Percentiles rank a stretch among this genome's conserved stretches.
These are phyloP conservation scores for Arctia plantaginis DNA, from an alignment of 2,888 invertebrate species.

Conservation along the genomic window DNA sequence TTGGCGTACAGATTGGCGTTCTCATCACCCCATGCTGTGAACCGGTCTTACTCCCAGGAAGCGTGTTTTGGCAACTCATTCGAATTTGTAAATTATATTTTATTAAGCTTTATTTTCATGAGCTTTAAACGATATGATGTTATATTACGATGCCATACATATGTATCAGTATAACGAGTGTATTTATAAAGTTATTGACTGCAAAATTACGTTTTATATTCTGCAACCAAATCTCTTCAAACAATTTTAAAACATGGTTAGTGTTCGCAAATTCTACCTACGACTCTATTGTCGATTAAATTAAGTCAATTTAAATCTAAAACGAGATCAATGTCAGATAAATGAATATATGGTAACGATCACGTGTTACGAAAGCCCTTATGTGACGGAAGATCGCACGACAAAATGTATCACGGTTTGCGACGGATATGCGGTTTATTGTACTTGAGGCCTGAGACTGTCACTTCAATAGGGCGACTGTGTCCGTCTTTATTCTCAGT, in stretches of 20 bases:
- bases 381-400: conserved; percentile 31
- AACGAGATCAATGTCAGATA: conserved; percentile 6
- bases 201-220: neutral
- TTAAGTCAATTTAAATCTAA: conserved; percentile 2
- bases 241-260: neutral
- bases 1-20: conserved; percentile 37
- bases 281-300: neutral
- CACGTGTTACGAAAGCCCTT: conserved; percentile 23
- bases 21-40: conserved; percentile 49
- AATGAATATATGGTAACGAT: conserved; percentile 1
- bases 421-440: conserved; percentile 42
- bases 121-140: neutral
- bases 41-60: conserved; percentile 49
- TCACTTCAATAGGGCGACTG: conserved; percentile 54
- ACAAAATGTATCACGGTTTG: conserved; percentile 40
- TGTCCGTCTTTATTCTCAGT: conserved; percentile 62
- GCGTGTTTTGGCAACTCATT: conserved; percentile 39
- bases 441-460: conserved; percentile 47
- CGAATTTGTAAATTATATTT: too few relatives aligned
- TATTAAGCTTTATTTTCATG: too few relatives aligned
- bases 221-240: neutral
- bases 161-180: neutral
- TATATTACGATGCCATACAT: neutral
- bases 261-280: neutral
- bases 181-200: neutral